These are phyloP conservation scores for Peucedramus taeniatus DNA, from an alignment of 2,113 vertebrate species.

Conservation along the genomic window DNA sequence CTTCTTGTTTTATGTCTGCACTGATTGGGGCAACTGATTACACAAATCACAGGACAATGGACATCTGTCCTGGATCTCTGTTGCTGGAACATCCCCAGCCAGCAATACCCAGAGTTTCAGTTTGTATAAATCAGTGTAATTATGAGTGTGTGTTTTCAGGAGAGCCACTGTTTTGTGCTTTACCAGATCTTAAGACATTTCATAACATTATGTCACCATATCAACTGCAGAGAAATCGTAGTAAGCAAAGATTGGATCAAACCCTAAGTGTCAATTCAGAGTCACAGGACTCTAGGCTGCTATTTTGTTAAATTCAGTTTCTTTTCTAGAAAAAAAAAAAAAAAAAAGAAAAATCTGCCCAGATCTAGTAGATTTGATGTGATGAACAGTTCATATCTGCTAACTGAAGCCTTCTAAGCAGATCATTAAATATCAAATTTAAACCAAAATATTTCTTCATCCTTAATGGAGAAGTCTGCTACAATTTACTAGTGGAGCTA, in stretches of 20 bases:
- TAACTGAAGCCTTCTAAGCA: neutral
- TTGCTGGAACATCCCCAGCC: neutral
- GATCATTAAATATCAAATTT: neutral
- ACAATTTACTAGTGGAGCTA: neutral
- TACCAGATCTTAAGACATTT: neutral
- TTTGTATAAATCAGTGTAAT: neutral
- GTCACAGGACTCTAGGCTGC: neutral
- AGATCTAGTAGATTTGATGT: neutral
- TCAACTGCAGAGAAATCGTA: neutral
- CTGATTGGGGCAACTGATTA: neutral
- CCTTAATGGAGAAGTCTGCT: neutral
- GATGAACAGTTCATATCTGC: neutral
- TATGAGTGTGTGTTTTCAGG: neutral
- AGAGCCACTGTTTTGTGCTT: neutral
- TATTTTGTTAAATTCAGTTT: neutral
- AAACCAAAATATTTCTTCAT: neutral
- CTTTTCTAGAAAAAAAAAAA: neutral
- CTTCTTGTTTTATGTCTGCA: neutral
- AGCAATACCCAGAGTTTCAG: neutral
- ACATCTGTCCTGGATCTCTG: neutral
- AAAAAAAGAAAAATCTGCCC: neutral
- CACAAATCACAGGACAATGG: neutral
- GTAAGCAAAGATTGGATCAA: neutral
- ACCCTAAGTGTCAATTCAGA: neutral
- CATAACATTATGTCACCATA: fast-evolving